phyloP scores from a whole-genome alignment of 2,113 vertebrate genomes.

The Calyptommatus sinebrachiatus region DNA sequence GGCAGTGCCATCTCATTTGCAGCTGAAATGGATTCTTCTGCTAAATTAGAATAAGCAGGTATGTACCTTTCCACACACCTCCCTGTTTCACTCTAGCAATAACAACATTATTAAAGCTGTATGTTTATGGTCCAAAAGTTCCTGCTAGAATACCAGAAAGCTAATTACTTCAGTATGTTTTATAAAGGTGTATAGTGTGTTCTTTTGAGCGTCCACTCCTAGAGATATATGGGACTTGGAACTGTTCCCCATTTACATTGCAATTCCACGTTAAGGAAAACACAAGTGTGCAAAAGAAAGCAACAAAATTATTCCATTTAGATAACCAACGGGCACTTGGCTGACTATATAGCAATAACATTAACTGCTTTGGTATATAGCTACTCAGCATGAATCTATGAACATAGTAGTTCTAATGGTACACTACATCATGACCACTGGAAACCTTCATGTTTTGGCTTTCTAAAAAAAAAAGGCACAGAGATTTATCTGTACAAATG shows the following conservation, averaged over 20 bases:
- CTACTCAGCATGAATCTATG: background rate
- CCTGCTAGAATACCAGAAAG: background rate
- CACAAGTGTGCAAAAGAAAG: background rate
- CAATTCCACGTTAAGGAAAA: conserved; percentile 45
- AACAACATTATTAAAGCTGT: background rate
- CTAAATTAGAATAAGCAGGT: no score
- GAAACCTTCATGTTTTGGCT: background rate
- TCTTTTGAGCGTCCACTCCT: conserved; percentile 14
- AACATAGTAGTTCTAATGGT: background rate
- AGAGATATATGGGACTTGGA: conserved; percentile 36
- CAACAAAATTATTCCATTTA: conserved; percentile 52
- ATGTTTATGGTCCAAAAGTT: background rate
- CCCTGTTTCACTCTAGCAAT: no score
- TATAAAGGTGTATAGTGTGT: conserved; percentile 33
- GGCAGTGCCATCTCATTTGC: no score
- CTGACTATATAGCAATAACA: conserved; percentile 34
- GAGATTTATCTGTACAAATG: background rate
- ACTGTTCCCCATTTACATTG: conserved; percentile 43
- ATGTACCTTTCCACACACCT: no score
- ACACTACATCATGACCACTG: background rate
- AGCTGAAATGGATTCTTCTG: no score
- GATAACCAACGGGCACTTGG: conserved; percentile 45
- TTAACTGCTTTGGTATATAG: conserved; percentile 27
- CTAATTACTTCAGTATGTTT: conserved; percentile 42
- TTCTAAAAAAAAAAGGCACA: conserved; percentile 16